Base-by-base conservation (phyloP, 2,888 invertebrate species). In the Chrysina gloriosa region DNA sequence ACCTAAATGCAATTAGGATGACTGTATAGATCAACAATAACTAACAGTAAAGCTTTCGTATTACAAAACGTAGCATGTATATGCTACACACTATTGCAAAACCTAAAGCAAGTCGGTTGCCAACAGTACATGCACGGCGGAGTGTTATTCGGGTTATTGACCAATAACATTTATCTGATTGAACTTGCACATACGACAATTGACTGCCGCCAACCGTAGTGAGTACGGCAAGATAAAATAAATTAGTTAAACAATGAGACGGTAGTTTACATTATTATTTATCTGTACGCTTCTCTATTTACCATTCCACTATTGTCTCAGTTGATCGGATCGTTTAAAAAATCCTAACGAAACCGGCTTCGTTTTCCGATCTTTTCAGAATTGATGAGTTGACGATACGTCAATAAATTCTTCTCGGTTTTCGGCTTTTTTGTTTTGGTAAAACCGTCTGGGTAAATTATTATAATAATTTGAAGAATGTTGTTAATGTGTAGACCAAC, bases 151-250 rank as follows among this genome's bases (percentile, higher is more conserved):
- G 52, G 64, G 64, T 65, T 65, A 65, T 65, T 65, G 64, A 65
- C 64, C 64, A 65, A 65, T 65, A 50, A 36, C 64, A 65, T 65
- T 61, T 65, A 52, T 65, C 64, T 65, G 64, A 52, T 52, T 65
- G 64, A 61, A 61, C 58, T 61, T 61, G 42, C 58, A 61, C 42
- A 42, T 61, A 61, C 58, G 58, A 61, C 58, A 61, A 61, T 61
- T 61, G 58, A 39, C 42, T 61, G 58, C 42, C 42, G 42, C 39
- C 42, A 61, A 52, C 29, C 52, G 19, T 14, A 31, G 31, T 52
- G 21, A 36, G 45, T 50, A 23, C 9, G 25, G 16, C 25, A 42
- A 42, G 58, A 42, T 61, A 61, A 42, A 61, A 61, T 42, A 61
- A 65, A 39, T 65, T 65, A 42, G 25, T 54, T 31, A 54, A 31